These are phyloP conservation scores for Saccostrea glomerata DNA, from an alignment of 1,140 invertebrate genomes.

Conservation along the genomic window DNA sequence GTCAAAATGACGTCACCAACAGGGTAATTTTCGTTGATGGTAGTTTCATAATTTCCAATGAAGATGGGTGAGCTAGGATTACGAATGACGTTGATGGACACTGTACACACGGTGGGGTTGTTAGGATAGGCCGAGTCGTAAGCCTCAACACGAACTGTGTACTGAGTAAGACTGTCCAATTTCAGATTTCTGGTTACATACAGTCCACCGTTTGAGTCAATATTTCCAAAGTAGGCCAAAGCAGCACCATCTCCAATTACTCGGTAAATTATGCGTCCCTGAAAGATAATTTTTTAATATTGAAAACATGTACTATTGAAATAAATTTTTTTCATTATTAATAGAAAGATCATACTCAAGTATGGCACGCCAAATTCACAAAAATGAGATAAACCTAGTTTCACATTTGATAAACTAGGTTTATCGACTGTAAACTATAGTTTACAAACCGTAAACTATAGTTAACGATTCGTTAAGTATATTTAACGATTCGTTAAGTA, in stretches of 20 bases:
- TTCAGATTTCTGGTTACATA: conserved; percentile 48
- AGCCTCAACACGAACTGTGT: conserved; percentile 87
- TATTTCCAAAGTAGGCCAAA: conserved; percentile 56
- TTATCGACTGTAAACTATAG: too few species aligned
- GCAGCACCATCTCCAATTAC: conserved; percentile 66
- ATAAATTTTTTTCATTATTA: too few species aligned
- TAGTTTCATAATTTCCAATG: conserved; percentile 83
- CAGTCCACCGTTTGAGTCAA: conserved; percentile 56
- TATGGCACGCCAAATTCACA: too few species aligned
- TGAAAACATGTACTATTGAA: too few species aligned
- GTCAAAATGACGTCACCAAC: conserved; percentile 45
- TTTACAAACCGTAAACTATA: too few species aligned
- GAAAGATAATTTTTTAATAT: not conserved
- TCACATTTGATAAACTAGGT: too few species aligned
- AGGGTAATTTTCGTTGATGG: conserved; percentile 54
- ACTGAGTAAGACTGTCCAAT: conserved; percentile 51
- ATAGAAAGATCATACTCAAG: too few species aligned
- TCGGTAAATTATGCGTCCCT: conserved; percentile 62
- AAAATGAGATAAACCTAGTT: too few species aligned
- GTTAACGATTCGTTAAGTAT: too few species aligned
- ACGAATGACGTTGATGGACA: conserved; percentile 57
- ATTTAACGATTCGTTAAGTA: too few species aligned
- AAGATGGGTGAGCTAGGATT: conserved; percentile 58
- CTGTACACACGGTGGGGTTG: conserved; percentile 80
- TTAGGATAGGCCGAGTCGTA: conserved; percentile 92